Conservation (phyloP, 2,888 invertebrate species). For the Ornithoptera alexandrae region DNA sequence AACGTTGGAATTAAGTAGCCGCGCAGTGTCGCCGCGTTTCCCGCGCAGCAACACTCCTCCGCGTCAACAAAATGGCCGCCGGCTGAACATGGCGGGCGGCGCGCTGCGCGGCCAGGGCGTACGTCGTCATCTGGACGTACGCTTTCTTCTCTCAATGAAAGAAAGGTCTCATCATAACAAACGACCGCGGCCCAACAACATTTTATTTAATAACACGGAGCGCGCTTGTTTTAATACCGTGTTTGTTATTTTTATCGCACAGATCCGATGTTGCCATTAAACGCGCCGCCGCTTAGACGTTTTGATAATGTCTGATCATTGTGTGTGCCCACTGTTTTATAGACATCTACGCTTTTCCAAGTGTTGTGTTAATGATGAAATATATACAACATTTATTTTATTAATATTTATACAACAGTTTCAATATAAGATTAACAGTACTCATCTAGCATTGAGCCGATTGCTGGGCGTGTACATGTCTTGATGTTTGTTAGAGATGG, state of each 20-base stretch:
- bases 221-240: conserved; percentile 8
- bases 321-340: conserved; percentile 20
- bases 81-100: conserved; percentile 56
- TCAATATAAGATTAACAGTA: too few species aligned
- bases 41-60: conserved; percentile 36
- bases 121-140: too few species aligned
- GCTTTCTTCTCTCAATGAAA: too few species aligned
- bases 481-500: too few species aligned
- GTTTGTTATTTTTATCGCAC: conserved; percentile 11
- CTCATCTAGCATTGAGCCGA: too few species aligned
- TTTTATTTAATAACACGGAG: background rate
- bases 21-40: conserved; percentile 34
- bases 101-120: conserved; percentile 15
- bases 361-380: background rate
- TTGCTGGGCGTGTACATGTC: too few species aligned
- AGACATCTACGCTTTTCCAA: conserved; percentile 18
- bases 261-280: conserved; percentile 15
- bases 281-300: conserved; percentile 8
- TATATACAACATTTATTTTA: too few species aligned
- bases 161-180: background rate
- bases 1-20: conserved; percentile 1
- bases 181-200: background rate
- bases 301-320: conserved; percentile 22
- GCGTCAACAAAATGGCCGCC: conserved; percentile 61
- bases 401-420: too few species aligned